Evolutionary conservation across 2,888 invertebrate genomes (phyloP).

Genomic region (Diloba caeruleocephala): DNA sequence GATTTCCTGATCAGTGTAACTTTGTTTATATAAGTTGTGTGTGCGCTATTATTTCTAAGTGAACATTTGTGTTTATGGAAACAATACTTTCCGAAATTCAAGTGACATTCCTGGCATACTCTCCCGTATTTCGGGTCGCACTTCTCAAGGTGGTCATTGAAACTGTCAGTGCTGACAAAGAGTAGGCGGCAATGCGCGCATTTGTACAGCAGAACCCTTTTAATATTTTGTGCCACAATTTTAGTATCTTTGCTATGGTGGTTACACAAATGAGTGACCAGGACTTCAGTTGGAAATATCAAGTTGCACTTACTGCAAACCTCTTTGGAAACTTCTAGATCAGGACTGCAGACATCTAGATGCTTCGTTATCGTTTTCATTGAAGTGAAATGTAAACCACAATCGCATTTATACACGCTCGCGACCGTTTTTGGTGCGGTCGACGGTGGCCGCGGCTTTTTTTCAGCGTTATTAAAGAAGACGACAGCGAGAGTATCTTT

Average conservation of each 20-base stretch:
- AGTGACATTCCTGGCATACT: slow-evolving; percentile 5
- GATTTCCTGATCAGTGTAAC: neutral
- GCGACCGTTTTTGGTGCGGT: neutral
- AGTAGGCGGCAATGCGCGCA: slow-evolving; percentile 15
- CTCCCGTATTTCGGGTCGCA: slow-evolving; percentile 4
- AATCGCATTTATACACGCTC: slow-evolving; percentile 59
- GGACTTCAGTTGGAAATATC: slow-evolving; percentile 57
- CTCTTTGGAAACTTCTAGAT: slow-evolving; percentile 48
- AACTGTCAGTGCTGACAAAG: neutral
- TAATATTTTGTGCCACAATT: slow-evolving; percentile 19
- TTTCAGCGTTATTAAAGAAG: slow-evolving; percentile 38
- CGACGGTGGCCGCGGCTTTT: neutral
- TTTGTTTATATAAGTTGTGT: slow-evolving; percentile 9
- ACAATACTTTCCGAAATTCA: slow-evolving; percentile 7
- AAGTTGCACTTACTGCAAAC: slow-evolving; percentile 64
- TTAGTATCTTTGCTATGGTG: slow-evolving; percentile 58
- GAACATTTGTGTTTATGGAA: neutral
- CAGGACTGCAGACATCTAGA: slow-evolving; percentile 37
- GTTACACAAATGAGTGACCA: slow-evolving; percentile 63
- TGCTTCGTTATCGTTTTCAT: slow-evolving; percentile 55
- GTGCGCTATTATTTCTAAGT: neutral
- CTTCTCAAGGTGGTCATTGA: neutral
- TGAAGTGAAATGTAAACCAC: slow-evolving; percentile 64
- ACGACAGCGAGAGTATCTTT: slow-evolving; percentile 42
- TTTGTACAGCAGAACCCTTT: neutral